These are phyloP conservation scores for Limenitis arthemis DNA, from an alignment of 2,888 invertebrate species.

Conservation along the genomic window DNA sequence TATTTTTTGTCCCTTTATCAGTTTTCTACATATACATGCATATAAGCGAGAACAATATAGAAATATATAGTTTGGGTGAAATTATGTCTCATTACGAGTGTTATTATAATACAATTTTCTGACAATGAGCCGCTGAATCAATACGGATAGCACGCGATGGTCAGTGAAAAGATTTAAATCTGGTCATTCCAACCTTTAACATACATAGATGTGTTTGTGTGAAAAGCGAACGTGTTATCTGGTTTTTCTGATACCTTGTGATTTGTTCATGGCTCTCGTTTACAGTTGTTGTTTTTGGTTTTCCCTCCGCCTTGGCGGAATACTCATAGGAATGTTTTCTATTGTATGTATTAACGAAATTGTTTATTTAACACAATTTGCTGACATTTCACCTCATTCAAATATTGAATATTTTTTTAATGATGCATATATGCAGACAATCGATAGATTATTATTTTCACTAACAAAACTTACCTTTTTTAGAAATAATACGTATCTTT, in stretches of 20 bases:
- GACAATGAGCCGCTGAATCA: conserved; percentile 9
- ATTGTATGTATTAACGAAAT: conserved; percentile 31
- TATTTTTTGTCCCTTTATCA: conserved; percentile 31
- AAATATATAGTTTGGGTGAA: background rate
- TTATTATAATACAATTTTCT: conserved; percentile 1
- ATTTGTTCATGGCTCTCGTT: conserved; percentile 46
- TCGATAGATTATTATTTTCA: background rate
- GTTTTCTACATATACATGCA: background rate
- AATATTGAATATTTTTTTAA: background rate
- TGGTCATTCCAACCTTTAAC: background rate
- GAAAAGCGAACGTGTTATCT: no score
- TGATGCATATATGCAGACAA: background rate
- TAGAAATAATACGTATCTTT: no score
- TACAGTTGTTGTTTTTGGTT: conserved; percentile 68
- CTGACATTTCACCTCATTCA: no score
- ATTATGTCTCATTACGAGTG: conserved; percentile 1
- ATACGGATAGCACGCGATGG: conserved; percentile 18
- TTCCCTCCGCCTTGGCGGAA: conserved; percentile 57
- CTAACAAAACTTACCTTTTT: no score
- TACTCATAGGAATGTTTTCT: conserved; percentile 53
- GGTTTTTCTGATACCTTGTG: background rate
- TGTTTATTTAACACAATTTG: no score
- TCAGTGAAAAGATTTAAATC: background rate
- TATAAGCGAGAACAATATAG: background rate
- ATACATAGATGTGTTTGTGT: no score